Base-by-base conservation (phyloP, 2,113 vertebrate species). In the Microcebus griseorufus region DNA sequence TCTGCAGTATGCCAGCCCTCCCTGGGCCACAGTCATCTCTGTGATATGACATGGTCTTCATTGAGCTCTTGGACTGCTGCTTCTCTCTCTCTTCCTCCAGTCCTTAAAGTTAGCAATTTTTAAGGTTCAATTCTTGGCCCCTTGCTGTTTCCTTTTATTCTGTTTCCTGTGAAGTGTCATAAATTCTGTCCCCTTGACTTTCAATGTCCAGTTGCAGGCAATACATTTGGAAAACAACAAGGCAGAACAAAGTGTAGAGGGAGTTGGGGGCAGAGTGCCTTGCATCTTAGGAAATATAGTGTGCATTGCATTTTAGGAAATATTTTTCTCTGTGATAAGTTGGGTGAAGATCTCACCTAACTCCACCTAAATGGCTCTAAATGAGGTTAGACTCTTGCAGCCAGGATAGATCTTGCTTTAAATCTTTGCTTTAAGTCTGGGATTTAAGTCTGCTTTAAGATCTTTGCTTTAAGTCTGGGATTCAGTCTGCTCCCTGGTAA, bases 61-160 rank as follows among this genome's bases (percentile, higher is more conserved):
- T 39, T 37, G n/a, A 37, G 5, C 22, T 39, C 16, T 64, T 2
- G 2, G 5, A 53, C 1, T n/a, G 14, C 12, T n/a, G 4, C 32
- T 88, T 51, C 53, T 55, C 14, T 73, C 22, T n/a, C 5, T 70
- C 29, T 93, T 89, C 22, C 13, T 92, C 39, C 10, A 25, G 27
- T 92, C 32, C 60, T 75, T 65, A 62, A 34, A n/a, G 39, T 39
- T 65, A 53, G 23, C 85, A n/a, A 1, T 60, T 29, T 95, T 94
- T 81, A 81, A 76, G 4, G 48, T 93, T 93, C 3, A 17, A 1
- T 60, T 95, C 58, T 73, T 90, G 22, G 27, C 7, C 45, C 8
- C 37, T 96, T 78, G 25, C 25, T 65, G 90, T 95, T 75, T 60
- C 51, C 58, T 62, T 93, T 65, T 93, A 22, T 67, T 94, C 10